Evolutionary conservation across 2,797 vertebrate species (phyloP), one percentile per base, ranked within the genome.

Genomic region (Cuculus canorus): DNA sequence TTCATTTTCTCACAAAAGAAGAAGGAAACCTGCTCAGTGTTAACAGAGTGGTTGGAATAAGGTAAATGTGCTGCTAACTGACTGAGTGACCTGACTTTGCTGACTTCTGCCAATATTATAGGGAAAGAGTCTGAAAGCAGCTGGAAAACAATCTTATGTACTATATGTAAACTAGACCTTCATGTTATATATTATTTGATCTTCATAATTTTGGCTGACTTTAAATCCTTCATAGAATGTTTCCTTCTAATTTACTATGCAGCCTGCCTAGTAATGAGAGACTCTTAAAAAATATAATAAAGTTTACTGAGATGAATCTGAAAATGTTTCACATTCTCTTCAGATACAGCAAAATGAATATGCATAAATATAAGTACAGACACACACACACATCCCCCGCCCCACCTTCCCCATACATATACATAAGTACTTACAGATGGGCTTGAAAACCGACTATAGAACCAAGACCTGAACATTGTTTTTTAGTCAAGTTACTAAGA

Each of bases 391-490:
- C 10, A 43, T 3, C 8, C 3, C 2, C 2, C 6, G 47, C 3
- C 6, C 15, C 10, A 45, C 4, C 3, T 39, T 7, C 10, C 5
- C 10, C 0, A 0, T 15, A 18, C 4, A 43, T 3, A 25, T 25
- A n/a, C 0, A 0, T 28, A 64, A 68, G 8, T 21, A 57, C 5
- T 52, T 56, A 64, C 1, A 37, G 25, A 33, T 45, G 17, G 5
- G 5, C 3, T 39, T 71, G 35, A 61, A 89, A 85, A 65, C 6
- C 43, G 16, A 47, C 6, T 13, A 10, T 10, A 4, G 22, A 78
- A 27, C 25, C 10, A 79, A 64, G 37, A 82, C 13, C 8, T 53
- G 8, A 64, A 27, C 7, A 28, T 4, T 48, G 6, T 13, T 79
- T 79, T 68, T 9, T 9, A 64, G 22, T 35, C 17, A 71, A 48